phyloP scores from a whole-genome alignment of 2,797 vertebrate species.

The Aldrovandia affinis region DNA sequence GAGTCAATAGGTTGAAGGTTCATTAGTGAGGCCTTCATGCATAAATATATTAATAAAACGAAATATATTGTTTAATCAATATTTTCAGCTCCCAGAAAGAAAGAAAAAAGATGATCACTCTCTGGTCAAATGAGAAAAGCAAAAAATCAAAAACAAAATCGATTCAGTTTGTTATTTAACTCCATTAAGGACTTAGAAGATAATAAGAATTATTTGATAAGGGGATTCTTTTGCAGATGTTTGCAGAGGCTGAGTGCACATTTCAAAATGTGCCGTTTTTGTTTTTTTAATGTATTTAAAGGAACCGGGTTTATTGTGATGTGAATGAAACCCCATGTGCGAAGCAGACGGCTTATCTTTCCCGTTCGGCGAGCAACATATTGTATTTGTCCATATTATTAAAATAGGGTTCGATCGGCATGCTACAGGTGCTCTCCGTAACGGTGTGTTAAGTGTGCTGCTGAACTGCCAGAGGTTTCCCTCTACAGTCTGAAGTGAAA shows the following conservation, averaged over 20 bases:
- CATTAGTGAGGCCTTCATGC: conserved; percentile 52
- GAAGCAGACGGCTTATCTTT: background rate
- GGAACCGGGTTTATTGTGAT: background rate
- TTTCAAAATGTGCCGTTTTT: conserved; percentile 17
- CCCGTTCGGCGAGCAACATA: background rate
- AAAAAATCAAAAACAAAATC: conserved; percentile 8
- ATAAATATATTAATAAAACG: conserved; percentile 61
- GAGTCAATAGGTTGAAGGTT: conserved; percentile 54
- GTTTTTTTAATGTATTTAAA: no score
- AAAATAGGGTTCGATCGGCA: background rate
- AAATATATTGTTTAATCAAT: conserved; percentile 58
- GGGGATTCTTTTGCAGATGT: conserved; percentile 37
- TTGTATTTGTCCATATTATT: background rate
- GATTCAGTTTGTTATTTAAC: conserved; percentile 16
- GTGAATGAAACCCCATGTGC: background rate
- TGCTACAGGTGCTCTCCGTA: background rate
- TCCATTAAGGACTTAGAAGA: background rate
- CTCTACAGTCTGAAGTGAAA: background rate
- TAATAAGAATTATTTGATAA: conserved; percentile 26
- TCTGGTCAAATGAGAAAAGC: conserved; percentile 32
- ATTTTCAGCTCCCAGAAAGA: conserved; percentile 52
- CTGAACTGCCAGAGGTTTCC: background rate
- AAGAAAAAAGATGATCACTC: conserved; percentile 41
- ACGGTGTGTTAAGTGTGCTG: background rate
- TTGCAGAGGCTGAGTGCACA: conserved; percentile 57